These are phyloP conservation scores for Ochotona princeps DNA, from an alignment of 2,113 vertebrate species.

Conservation along the genomic window DNA sequence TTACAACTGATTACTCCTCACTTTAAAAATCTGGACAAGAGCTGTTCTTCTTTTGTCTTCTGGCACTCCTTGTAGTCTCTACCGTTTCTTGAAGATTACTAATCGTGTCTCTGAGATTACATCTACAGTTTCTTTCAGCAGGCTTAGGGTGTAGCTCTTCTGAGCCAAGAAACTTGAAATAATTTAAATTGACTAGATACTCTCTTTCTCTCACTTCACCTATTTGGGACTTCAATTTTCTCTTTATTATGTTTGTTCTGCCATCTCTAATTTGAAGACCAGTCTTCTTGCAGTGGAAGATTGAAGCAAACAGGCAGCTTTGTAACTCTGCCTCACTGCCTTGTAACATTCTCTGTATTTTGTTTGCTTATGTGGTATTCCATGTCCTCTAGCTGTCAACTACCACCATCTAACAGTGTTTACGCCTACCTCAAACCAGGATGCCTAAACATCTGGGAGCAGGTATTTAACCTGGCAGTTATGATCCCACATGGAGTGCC, in stretches of 20 bases:
- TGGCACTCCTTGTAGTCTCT: conserved; percentile 24
- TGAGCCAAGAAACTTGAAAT: conserved; percentile 72
- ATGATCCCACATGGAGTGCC: too few relatives aligned
- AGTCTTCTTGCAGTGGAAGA: conserved; percentile 59
- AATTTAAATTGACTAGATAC: conserved; percentile 77
- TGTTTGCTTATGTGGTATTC: background rate
- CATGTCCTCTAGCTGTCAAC: background rate
- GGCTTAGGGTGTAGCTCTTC: conserved; percentile 67
- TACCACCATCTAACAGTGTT: background rate
- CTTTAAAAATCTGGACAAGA: conserved; percentile 54
- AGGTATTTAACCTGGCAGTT: too few relatives aligned
- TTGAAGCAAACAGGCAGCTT: conserved; percentile 50
- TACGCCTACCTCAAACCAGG: background rate
- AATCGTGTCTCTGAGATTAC: conserved; percentile 72
- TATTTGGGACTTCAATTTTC: conserved; percentile 75
- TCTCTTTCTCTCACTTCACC: conserved; percentile 70
- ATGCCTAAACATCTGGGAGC: background rate
- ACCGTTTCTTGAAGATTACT: conserved; percentile 75
- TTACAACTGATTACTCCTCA: background rate
- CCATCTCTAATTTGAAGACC: conserved; percentile 76
- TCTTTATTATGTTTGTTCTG: conserved; percentile 78
- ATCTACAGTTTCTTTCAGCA: conserved; percentile 77
- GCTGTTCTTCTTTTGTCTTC: conserved; percentile 65
- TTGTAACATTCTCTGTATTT: conserved; percentile 33
- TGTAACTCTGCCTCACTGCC: conserved; percentile 47